phyloP scores from a whole-genome alignment of 2,113 vertebrate genomes.

The Rattus norvegicus region GRCr8 NC_086020.1:105265501-105266000 shows the following conservation, averaged over 20 bases:
- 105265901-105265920: not conserved
- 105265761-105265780: not conserved
- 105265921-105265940: constrained; percentile 3
- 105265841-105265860: constrained; percentile 7
- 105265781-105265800: not conserved
- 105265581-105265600: not conserved
- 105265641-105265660: not conserved
- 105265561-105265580: not conserved
- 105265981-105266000: not conserved
- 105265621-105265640: not conserved
- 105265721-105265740: not conserved
- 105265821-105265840: constrained; percentile 3
- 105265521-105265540: not conserved
- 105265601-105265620: not conserved
- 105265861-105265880: not conserved
- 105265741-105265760: not conserved
- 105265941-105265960: constrained; percentile 14
- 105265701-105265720: not conserved
- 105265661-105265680: not conserved
- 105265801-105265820: not conserved
- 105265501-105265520: not conserved
- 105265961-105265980: not conserved
- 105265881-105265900: not conserved
- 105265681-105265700: not conserved
- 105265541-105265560: not conserved